Evolutionary conservation across 2,113 vertebrate genomes (phyloP).

Genomic region (Holacanthus passer): DNA sequence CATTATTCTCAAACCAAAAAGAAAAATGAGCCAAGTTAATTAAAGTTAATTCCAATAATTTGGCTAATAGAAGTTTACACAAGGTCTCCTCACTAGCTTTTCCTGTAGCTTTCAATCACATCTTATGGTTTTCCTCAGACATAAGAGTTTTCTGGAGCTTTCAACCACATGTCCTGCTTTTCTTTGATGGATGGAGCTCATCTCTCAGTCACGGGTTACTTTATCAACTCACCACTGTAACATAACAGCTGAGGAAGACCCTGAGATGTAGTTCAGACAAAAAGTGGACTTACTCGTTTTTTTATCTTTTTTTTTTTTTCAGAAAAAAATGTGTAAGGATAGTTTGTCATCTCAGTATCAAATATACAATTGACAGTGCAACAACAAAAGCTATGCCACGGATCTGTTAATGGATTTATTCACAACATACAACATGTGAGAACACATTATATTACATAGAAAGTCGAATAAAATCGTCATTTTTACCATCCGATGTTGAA

Average conservation of each 20-base stretch:
- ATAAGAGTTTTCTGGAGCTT: neutral
- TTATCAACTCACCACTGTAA: neutral
- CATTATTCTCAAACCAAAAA: neutral
- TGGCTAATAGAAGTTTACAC: neutral
- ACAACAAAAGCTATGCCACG: no score
- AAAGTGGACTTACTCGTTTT: no score
- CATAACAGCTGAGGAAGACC: neutral
- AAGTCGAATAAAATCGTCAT: neutral
- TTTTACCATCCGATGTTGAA: neutral
- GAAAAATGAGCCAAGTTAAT: no score
- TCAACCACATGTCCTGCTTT: neutral
- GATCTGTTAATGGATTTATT: neutral
- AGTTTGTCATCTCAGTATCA: no score
- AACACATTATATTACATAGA: neutral
- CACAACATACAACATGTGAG: neutral
- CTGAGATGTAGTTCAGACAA: neutral
- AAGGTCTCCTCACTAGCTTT: no score
- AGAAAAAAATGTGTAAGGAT: no score
- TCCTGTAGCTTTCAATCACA: neutral
- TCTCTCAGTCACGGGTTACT: neutral
- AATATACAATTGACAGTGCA: no score
- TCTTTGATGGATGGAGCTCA: neutral
- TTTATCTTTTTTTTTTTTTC: no score
- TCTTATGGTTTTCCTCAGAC: neutral
- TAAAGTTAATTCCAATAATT: no score